Conservation (phyloP, 2,113 vertebrate species). For the Archilochus colubris region DNA sequence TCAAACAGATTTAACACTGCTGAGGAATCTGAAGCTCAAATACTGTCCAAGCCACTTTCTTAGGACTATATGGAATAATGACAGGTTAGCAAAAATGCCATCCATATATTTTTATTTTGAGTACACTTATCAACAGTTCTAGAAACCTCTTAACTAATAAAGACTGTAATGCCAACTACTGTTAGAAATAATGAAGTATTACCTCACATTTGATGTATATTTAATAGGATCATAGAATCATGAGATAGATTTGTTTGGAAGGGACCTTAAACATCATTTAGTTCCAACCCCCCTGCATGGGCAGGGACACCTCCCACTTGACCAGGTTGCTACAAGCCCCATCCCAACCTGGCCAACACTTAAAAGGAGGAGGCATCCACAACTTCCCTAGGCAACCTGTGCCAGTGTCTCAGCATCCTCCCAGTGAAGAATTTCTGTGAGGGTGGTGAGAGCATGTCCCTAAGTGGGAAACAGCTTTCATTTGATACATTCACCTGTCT, state of each 20-base stretch:
- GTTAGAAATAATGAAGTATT: not conserved
- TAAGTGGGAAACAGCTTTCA: not conserved
- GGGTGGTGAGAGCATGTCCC: not conserved
- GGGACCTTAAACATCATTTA: too few species aligned
- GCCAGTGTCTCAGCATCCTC: too few species aligned
- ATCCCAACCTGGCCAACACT: too few species aligned
- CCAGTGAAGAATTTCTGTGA: too few species aligned
- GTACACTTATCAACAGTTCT: not conserved
- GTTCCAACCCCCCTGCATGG: too few species aligned
- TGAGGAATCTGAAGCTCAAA: not conserved
- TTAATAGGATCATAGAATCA: not conserved
- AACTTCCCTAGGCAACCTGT: too few species aligned
- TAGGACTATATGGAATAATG: not conserved
- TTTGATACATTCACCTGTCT: not conserved
- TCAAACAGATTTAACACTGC: not conserved
- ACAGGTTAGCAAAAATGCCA: not conserved
- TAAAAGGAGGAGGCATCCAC: too few species aligned
- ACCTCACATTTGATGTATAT: not conserved
- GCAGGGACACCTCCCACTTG: too few species aligned
- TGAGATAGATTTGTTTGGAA: too few species aligned
- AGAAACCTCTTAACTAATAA: not conserved
- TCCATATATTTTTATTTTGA: constrained; percentile 29
- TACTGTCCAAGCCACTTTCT: not conserved
- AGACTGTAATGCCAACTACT: not conserved
- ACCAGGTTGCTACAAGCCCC: too few species aligned